Evolutionary conservation across 1,140 invertebrate species (phyloP), one percentile per base, ranked within the genome.

Genomic region (Nasonia giraulti): DNA sequence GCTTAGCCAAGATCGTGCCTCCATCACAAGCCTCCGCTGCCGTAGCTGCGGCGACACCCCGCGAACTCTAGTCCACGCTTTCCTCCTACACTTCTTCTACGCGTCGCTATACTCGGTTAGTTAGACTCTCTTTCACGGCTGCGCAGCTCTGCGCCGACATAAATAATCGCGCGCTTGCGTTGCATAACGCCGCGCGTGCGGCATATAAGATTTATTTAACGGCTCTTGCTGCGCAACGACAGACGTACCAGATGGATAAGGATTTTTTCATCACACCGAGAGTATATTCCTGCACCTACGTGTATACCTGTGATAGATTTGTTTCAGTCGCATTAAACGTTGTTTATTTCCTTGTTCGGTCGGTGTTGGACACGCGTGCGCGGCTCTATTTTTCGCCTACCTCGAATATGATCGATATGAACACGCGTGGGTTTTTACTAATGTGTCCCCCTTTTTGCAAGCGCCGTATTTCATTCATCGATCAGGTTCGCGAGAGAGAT

Each of bases 51-150:
- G 27, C 68, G 68, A 44, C 40, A 44, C 40, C 40, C 17, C 55
- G 20, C 55, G 55, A 62, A 62, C 55, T n/a, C 86, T 88, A 87
- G 87, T 87, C 86, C 83, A 78, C 86, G 77, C n/a, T 77, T 77
- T 79, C 75, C 69, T 82, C 66, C 78, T 82, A 47, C 85, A 86
- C 84, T 78, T 82, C 82, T 87, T 80, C 87, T 86, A 44, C 40
- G 40, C 10, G 87, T 82, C 82, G 83, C 84, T 89, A 85, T 86
- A 87, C 88, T 88, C 91, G 89, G 89, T 90, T 90, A 89, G 89
- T 90, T 90, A 90, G 90, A 87, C 86, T 85, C 87, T 89, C 88
- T 87, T 89, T 89, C 88, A 88, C n/a, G 77, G 75, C 14, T 78
- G 68, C 68, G 84, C 81, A 75, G 75, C 77, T 20, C 40, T 80